A percentile compares a stretch with the other conserved stretches of the same genome.
phyloP scores from a whole-genome alignment of 2,888 invertebrate genomes.

The Steromphala cineraria region DNA sequence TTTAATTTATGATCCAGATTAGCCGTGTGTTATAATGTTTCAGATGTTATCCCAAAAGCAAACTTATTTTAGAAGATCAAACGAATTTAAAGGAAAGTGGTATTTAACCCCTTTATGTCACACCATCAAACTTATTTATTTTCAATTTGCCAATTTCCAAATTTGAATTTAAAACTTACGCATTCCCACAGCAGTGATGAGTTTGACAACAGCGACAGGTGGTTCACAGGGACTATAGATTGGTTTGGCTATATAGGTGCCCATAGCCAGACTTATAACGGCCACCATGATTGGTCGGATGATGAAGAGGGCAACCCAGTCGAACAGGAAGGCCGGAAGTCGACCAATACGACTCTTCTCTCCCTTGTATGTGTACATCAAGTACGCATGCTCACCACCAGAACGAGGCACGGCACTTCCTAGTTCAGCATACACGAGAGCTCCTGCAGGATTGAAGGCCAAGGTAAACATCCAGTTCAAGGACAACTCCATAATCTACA shows the following conservation, averaged over 20 bases:
- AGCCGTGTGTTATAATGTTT: too few relatives aligned
- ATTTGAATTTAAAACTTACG: conserved; percentile 65
- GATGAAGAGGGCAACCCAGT: conserved; percentile 77
- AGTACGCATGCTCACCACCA: conserved; percentile 88
- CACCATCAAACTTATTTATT: not conserved
- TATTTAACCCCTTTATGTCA: too few relatives aligned
- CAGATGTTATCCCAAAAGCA: too few relatives aligned
- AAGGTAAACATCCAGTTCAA: too few relatives aligned
- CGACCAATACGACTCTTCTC: conserved; percentile 70
- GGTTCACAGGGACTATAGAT: conserved; percentile 62
- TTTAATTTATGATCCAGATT: too few relatives aligned
- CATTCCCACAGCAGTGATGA: conserved; percentile 56
- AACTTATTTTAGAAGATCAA: too few relatives aligned
- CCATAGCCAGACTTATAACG: conserved; percentile 76
- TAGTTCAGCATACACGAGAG: conserved; percentile 87
- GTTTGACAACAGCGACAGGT: conserved; percentile 55
- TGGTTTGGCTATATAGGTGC: conserved; percentile 66
- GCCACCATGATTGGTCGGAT: conserved; percentile 74
- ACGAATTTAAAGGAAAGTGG: too few relatives aligned
- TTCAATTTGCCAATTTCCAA: not conserved
- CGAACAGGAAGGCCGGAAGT: conserved; percentile 78
- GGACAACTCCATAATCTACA: too few relatives aligned
- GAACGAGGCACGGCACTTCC: conserved; percentile 87
- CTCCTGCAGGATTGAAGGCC: conserved; percentile 78
- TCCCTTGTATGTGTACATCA: conserved; percentile 55